These are phyloP conservation scores for Kryptolebias marmoratus DNA, from an alignment of 2,113 vertebrate species.

Conservation along the genomic window DNA sequence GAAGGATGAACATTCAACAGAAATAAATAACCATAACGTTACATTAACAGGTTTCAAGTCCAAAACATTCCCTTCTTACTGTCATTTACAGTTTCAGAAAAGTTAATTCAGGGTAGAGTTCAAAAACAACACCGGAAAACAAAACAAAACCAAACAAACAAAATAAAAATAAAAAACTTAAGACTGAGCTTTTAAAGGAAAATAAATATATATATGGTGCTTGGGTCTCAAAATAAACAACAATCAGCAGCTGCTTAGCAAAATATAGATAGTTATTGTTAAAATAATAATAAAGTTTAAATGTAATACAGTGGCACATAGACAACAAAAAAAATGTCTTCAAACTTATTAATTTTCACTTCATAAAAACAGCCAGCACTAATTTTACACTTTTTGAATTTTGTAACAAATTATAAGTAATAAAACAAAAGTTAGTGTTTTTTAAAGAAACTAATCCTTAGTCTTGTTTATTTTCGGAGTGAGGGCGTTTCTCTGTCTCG, in stretches of 20 bases:
- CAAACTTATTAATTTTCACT: neutral
- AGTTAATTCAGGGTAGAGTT: neutral
- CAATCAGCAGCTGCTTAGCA: too few species aligned
- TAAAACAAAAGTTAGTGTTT: neutral
- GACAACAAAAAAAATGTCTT: too few species aligned
- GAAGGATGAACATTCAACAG: conserved; percentile 60
- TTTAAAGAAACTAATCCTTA: too few species aligned
- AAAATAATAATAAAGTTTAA: neutral
- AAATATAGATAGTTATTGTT: too few species aligned
- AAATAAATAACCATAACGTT: conserved; percentile 1
- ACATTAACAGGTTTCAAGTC: neutral
- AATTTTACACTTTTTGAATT: neutral
- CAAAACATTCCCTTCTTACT: neutral
- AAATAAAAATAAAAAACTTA: neutral
- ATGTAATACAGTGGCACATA: neutral
- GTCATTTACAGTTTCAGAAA: neutral
- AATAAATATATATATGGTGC: too few species aligned
- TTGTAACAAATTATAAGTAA: neutral
- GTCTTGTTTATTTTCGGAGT: neutral
- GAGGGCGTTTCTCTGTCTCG: neutral
- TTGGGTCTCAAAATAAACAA: neutral
- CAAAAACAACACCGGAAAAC: too few species aligned
- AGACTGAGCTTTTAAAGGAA: neutral
- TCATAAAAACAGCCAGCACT: neutral
- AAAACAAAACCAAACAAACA: neutral